phyloP scores from a whole-genome alignment of 2,888 invertebrate species.

The Luperina nickerlii region DNA sequence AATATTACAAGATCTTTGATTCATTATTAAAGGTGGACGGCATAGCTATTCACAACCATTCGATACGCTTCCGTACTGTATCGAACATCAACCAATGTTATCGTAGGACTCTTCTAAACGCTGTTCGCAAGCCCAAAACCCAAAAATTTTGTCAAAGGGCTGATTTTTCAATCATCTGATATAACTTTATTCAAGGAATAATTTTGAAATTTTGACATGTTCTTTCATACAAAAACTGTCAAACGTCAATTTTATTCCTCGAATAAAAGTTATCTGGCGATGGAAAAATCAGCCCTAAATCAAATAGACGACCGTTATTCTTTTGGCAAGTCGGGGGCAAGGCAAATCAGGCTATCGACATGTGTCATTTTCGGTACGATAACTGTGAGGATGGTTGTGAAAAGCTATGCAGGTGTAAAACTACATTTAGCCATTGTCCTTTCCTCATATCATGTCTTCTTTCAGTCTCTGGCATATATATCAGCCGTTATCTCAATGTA shows the following conservation, averaged over 20 bases:
- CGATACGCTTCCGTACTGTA: not conserved
- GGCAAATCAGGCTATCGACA: not conserved
- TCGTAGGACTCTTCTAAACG: not conserved
- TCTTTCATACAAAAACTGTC: no score
- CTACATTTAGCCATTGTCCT: not conserved
- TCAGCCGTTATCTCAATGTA: not conserved
- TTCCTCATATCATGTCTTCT: not conserved
- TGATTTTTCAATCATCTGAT: no score
- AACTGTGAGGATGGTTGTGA: no score
- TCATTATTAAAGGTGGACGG: not conserved
- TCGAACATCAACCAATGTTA: not conserved
- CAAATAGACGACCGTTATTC: not conserved
- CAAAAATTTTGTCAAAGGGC: not conserved
- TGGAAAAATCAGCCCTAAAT: no score
- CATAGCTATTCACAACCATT: not conserved
- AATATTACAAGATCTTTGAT: conserved; percentile 7
- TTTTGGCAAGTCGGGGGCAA: not conserved
- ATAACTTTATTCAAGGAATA: no score
- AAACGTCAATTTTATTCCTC: no score
- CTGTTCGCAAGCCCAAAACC: not conserved
- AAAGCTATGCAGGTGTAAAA: not conserved
- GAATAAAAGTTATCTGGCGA: no score
- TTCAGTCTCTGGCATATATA: not conserved
- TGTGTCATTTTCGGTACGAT: no score
- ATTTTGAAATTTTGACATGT: no score